Evolutionary conservation across 2,888 invertebrate genomes (phyloP), one percentile per base, ranked within the genome.

Genomic region (Atherix ibis): DNA sequence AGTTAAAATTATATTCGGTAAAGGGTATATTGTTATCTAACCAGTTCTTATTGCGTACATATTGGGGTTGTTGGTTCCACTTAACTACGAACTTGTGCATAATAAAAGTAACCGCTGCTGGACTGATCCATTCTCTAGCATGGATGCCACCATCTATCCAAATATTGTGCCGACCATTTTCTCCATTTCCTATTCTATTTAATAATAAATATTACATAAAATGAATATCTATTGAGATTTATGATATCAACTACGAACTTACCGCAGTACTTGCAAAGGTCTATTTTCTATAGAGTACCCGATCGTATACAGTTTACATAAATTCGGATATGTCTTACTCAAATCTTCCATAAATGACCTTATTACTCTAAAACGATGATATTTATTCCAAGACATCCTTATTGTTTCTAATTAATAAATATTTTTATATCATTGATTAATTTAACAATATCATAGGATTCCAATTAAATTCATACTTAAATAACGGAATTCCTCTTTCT

Each of bases 121-220:
- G 76, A 27, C 79, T 76, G 47, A 87, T 82, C 85, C 85, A 94
- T 64, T 94, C 94, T 15, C 92, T 69, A 0, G 87, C 82, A 48
- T 89, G 88, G 44, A 87, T 85, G 13, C 83, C 77, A 1, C 74
- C 78, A 48, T 80, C 80, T 27, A 80, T 58, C 80, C 81, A 82
- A 9, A 82, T 65, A 1, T 8, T 22, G n/a, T n/a, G n/a, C n/a
- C n/a, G n/a, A n/a, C n/a, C n/a, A n/a, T n/a, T n/a, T n/a, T n/a
- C n/a, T n/a, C n/a, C n/a, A n/a, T n/a, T n/a, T n/a, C n/a, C n/a
- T n/a, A n/a, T n/a, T n/a, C n/a, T n/a, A n/a, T n/a, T n/a, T n/a
- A n/a, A n/a, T n/a, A n/a, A n/a, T n/a, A n/a, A n/a, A n/a, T n/a
- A n/a, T n/a, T n/a, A n/a, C n/a, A n/a, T n/a, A n/a, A n/a, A n/a